A percentile compares a stretch with the other conserved stretches of the same genome.
These are phyloP conservation scores for Lepidocolaptes lacrymiger DNA, from an alignment of 2,797 vertebrate species.

Conservation along the genomic window DNA sequence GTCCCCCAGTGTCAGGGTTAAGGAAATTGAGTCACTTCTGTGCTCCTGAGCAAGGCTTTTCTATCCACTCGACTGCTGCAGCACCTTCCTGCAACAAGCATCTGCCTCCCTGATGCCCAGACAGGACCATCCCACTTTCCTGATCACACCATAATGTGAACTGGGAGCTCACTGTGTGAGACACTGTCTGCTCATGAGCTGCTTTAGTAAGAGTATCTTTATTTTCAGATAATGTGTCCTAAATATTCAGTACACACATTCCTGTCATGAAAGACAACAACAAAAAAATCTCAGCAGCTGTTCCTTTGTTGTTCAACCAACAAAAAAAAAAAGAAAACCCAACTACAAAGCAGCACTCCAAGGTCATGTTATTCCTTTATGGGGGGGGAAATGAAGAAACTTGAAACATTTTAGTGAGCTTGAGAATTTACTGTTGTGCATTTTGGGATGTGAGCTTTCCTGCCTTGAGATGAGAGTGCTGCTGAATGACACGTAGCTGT, in stretches of 20 bases:
- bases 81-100: not conserved
- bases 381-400: not conserved
- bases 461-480: not conserved
- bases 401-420: not conserved
- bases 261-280: not conserved
- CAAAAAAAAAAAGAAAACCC: not conserved
- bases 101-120: not conserved
- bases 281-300: not conserved
- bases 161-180: not conserved
- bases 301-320: conserved; percentile 17
- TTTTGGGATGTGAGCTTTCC: not conserved
- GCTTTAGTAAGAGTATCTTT: not conserved
- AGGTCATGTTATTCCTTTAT: conserved; percentile 1
- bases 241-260: conserved; percentile 8
- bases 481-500: not conserved
- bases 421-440: not conserved
- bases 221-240: not conserved
- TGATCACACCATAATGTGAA: not conserved
- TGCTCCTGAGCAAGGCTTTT: not conserved
- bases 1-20: not conserved
- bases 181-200: not conserved
- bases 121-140: not conserved
- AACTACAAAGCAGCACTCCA: not conserved
- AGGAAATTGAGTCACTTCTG: not conserved
- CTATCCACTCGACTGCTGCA: not conserved